Evolutionary conservation across 2,888 invertebrate species (phyloP).

Genomic region (Atherix ibis): DNA sequence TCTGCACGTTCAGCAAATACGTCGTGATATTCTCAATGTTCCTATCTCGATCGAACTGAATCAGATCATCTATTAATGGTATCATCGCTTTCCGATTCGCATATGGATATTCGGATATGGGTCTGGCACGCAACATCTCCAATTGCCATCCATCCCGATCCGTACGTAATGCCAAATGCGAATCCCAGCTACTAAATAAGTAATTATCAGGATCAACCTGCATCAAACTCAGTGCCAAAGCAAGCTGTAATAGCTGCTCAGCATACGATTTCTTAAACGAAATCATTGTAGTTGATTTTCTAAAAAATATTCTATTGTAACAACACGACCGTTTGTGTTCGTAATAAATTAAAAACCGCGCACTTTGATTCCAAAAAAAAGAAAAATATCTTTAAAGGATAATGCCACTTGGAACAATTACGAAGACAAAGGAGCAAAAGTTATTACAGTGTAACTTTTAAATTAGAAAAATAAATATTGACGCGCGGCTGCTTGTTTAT

Average conservation of each 20-base stretch:
- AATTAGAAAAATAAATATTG: no score
- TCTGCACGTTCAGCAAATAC: conserved; percentile 43
- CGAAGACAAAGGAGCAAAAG: no score
- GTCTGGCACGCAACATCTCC: conserved; percentile 29
- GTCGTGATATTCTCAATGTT: conserved; percentile 38
- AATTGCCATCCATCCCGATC: conserved; percentile 31
- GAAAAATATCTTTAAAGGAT: no score
- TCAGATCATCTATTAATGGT: conserved; percentile 30
- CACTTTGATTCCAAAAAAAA: no score
- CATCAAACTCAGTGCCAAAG: conserved; percentile 63
- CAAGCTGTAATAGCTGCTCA: conserved; percentile 65
- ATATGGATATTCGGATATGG: conserved; percentile 28
- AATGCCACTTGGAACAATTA: no score
- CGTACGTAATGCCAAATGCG: conserved; percentile 24
- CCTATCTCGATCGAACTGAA: conserved; percentile 46
- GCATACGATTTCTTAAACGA: conserved; percentile 68
- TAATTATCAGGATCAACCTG: conserved; percentile 60
- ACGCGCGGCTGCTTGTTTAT: no score
- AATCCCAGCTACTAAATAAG: conserved; percentile 39
- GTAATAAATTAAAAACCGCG: no score
- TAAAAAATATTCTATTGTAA: conserved; percentile 7
- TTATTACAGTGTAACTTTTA: no score
- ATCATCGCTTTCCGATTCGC: conserved; percentile 31
- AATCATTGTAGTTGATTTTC: conserved; percentile 48
- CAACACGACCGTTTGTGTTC: background rate